Base-by-base conservation (phyloP, 2,113 vertebrate genomes). In the Formicarius rufipectus region DNA sequence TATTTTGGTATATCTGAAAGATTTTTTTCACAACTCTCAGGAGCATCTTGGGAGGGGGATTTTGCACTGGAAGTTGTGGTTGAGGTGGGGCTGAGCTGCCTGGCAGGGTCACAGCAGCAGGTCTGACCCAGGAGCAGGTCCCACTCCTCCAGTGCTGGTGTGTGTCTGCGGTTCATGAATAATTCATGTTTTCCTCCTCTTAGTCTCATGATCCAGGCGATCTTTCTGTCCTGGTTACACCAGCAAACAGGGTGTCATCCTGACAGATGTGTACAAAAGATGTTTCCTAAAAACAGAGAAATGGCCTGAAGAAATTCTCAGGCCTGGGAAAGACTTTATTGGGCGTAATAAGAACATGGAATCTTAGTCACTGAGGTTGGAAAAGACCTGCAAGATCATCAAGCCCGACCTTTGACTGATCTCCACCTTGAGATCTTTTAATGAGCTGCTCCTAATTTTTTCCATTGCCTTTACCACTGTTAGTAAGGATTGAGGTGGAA, bases 261-360 rank as follows among this genome's bases (percentile, higher is more conserved):
- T 25, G 60, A 6, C 13, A 58, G 62, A 7, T 13, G 22, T 55
- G 64, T 17, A 12, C 33, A 5, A 19, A 9, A 37, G n/a, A 22
- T 19, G 2, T 7, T 68, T n/a, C 42, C 69, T 28, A 14, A 67
- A 58, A 63, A 42, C 3, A 5, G 19, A n/a, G 28, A 20, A 21
- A 7, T 8, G 52, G 33, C 68, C 59, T 62, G 42, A 9, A 27
- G 66, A 33, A 75, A 18, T n/a, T 5, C 40, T 25, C 72, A 33
- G 52, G 8, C 1, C 58, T 39, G 60, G 64, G 59, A 69, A 22
- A 21, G 45, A 40, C 64, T 84, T 33, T 33, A 6, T 5, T 28
- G 44, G 40, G 4, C 3, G 2, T 6, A 2, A 1, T 9, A n/a
- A 30, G 50, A 31, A 22, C 4, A 6, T 14, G 62, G 40, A 19